Base-by-base conservation (phyloP, 92 coral and sea anemone species). In the Epizoanthus stellaris region DNA sequence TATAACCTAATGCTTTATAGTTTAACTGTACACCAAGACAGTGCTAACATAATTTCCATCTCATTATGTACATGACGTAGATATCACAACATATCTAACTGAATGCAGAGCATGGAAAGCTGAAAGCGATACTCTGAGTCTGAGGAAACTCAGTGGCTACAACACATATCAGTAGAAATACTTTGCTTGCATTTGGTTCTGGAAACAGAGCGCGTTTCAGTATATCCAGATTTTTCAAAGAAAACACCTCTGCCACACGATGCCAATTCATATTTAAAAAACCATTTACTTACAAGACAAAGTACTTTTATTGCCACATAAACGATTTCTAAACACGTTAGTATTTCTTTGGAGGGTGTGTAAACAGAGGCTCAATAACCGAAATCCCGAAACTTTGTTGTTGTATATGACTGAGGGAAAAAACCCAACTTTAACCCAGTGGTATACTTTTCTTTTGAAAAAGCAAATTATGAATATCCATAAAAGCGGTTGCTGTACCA, bases 261-360 rank as follows among this genome's bases (percentile, higher is more conserved):
- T 79, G 87, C 74, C 87, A 68, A 71, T 87, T 77, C 72, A 85
- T 69, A 38, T 80, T 81, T n/a, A n/a, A n/a, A 70, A 81, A 80
- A 87, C 36, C 87, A 70, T 81, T 87, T 81, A 87, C 87, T 77
- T 88, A 60, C 40, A 43, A 61, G 82, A 84, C 91, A 88, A 88
- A 63, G 75, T 84, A 81, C 76, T 88, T 88, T 84, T 88, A 88
- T 88, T 88, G 91, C 75, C 81, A 75, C 25, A 66, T 88, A 82
- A 88, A 88, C 67, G 84, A 57, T 82, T 82, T 83, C 73, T 65
- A 82, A 83, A 88, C 91, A 82, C 49, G 19, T 40, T 52, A 66
- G 73, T 82, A 53, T 60, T 75, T 83, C 74, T 82, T 79, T 63
- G 7, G 43, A 62, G 71, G 65, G 73, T 79, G 23, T 13, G 72